A percentile compares a stretch with the other conserved stretches of the same genome.
Evolutionary conservation across 2,113 vertebrate genomes (phyloP).

Genomic region (Ailuropoda melanoleuca): DNA sequence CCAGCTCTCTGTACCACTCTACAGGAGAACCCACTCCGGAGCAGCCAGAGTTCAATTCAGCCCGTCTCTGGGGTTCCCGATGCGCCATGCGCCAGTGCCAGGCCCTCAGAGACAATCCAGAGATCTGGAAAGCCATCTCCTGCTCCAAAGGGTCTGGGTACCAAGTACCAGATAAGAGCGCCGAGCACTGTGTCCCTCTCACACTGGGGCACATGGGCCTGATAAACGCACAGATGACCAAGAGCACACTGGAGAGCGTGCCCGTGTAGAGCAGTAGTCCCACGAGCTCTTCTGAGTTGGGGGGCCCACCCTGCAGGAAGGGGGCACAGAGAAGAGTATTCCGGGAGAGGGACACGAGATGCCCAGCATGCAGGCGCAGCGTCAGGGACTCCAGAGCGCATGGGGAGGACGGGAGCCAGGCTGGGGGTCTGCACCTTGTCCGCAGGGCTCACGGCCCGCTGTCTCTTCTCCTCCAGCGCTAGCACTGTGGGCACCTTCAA

Average conservation of each 20-base stretch:
- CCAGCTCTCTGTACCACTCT: background rate
- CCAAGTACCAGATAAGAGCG: rapidly evolving
- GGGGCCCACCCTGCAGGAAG: rapidly evolving
- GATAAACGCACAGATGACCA: background rate
- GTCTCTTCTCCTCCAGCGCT: conserved; percentile 85
- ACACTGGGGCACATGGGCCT: rapidly evolving
- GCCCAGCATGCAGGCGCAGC: rapidly evolving
- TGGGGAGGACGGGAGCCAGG: rapidly evolving
- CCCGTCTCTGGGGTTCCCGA: background rate
- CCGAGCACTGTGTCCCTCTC: rapidly evolving
- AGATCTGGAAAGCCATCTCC: rapidly evolving
- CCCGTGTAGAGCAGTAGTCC: rapidly evolving
- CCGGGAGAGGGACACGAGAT: rapidly evolving
- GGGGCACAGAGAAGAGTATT: rapidly evolving
- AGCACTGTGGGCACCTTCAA: conserved; percentile 94
- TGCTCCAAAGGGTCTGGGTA: background rate
- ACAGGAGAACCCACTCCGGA: rapidly evolving
- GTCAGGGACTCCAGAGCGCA: rapidly evolving
- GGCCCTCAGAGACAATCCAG: rapidly evolving
- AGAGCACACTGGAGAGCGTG: too few relatives aligned
- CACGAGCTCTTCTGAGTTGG: rapidly evolving
- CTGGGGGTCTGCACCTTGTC: rapidly evolving
- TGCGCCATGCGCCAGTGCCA: rapidly evolving
- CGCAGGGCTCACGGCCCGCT: background rate
- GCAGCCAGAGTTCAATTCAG: rapidly evolving